These are phyloP conservation scores for Scaptomyza graminum DNA, from an alignment of 1,140 invertebrate genomes.

Conservation along the genomic window DNA sequence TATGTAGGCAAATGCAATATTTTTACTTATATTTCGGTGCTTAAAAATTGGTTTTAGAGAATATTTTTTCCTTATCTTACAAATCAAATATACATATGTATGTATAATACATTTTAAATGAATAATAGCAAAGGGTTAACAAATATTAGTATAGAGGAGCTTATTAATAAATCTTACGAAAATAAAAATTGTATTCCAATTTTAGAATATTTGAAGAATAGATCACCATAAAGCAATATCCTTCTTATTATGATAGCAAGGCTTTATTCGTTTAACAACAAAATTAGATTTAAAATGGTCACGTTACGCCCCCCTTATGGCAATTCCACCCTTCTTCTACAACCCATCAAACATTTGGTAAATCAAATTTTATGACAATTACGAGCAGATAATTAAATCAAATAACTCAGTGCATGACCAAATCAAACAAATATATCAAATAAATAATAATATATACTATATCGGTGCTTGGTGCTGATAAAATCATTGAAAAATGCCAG, in stretches of 20 bases:
- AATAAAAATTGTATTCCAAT: too few species aligned
- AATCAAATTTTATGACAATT: slow-evolving; percentile 69
- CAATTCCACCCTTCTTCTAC: background rate
- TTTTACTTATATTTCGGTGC: too few species aligned
- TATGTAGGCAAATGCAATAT: too few species aligned
- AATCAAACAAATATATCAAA: slow-evolving; percentile 72
- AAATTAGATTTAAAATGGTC: background rate
- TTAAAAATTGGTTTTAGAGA: too few species aligned
- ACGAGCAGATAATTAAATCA: slow-evolving; percentile 69
- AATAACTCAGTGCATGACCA: slow-evolving; percentile 44
- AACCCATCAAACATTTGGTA: slow-evolving; percentile 19
- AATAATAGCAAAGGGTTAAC: too few species aligned
- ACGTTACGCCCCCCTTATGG: slow-evolving; percentile 13
- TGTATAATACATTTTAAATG: too few species aligned
- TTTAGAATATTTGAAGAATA: too few species aligned
- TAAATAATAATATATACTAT: slow-evolving; percentile 52
- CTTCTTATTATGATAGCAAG: background rate
- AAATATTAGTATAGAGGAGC: too few species aligned
- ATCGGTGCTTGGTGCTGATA: slow-evolving; percentile 35
- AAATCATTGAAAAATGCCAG: slow-evolving; percentile 73
- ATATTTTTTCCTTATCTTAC: too few species aligned
- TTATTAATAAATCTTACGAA: too few species aligned
- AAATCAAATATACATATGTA: too few species aligned
- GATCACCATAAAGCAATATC: background rate
- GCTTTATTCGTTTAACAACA: background rate